Evolutionary conservation across 2,113 vertebrate genomes (phyloP).

Genomic region (Mesembrinibis cayennensis): DNA sequence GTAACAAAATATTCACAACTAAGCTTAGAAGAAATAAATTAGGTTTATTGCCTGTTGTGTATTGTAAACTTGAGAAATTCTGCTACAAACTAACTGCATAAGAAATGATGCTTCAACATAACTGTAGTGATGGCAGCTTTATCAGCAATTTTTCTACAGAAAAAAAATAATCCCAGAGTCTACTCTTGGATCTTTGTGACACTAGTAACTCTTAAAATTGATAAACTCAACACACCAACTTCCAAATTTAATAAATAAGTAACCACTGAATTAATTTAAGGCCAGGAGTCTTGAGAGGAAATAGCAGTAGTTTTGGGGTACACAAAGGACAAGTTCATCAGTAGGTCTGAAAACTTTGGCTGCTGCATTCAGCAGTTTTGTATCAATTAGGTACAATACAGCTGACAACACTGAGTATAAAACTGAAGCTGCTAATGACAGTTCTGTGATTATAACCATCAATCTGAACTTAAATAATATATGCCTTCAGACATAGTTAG

Average conservation of each 20-base stretch:
- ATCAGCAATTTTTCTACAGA: neutral
- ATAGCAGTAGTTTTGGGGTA: neutral
- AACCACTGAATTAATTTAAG: neutral
- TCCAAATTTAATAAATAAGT: neutral
- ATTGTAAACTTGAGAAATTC: neutral
- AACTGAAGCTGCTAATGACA: neutral
- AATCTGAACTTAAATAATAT: neutral
- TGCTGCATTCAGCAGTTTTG: neutral
- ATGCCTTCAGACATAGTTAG: neutral
- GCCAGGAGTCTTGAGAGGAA: neutral
- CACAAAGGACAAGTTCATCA: neutral
- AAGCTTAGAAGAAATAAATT: neutral
- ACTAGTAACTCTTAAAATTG: neutral
- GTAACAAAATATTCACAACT: neutral
- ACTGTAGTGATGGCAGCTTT: neutral
- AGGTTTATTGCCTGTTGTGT: neutral
- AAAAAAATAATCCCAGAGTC: neutral
- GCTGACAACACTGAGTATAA: neutral
- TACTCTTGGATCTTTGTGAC: neutral
- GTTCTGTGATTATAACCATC: neutral
- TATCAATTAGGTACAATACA: rapidly evolving
- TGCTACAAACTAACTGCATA: neutral
- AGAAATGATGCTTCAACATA: neutral
- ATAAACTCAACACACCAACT: neutral
- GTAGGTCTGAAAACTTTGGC: neutral